Conservation (phyloP, 2,797 vertebrate species). For the Hypotaenidia philippensis region DNA sequence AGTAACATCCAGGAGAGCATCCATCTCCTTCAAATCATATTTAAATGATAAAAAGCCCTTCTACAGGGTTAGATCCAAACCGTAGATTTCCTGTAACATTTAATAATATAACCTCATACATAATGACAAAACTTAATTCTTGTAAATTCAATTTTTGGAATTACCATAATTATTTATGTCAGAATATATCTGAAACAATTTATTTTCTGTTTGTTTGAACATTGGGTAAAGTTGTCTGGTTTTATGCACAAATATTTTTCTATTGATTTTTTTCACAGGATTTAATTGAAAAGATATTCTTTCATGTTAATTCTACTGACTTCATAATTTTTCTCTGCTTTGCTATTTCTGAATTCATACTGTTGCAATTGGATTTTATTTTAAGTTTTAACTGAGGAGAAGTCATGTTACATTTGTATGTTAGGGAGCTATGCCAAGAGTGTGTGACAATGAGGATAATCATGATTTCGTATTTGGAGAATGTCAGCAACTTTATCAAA, state of each 20-base stretch:
- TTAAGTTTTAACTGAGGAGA: neutral
- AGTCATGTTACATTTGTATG: neutral
- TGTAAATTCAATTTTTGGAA: constrained; percentile 63
- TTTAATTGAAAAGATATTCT: neutral
- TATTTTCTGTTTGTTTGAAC: constrained; percentile 57
- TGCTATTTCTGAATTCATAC: neutral
- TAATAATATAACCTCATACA: constrained; percentile 74
- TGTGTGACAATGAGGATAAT: neutral
- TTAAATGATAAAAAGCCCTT: constrained; percentile 71
- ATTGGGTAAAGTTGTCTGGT: constrained; percentile 5
- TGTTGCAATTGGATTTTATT: neutral
- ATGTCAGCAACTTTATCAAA: neutral
- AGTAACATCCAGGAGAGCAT: neutral
- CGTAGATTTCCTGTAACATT: constrained; percentile 44
- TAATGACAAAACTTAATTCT: constrained; percentile 67
- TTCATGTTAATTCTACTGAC: neutral
- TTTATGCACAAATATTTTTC: neutral
- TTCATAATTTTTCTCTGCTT: neutral
- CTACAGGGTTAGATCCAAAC: constrained; percentile 48
- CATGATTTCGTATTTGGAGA: neutral
- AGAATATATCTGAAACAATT: constrained; percentile 63
- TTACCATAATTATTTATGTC: constrained; percentile 61
- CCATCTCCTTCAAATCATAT: neutral
- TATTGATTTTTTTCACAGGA: neutral
- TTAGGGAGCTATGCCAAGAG: neutral